phyloP scores from a whole-genome alignment of 2,113 vertebrate species.

The Ageneiosus marmoratus region DNA sequence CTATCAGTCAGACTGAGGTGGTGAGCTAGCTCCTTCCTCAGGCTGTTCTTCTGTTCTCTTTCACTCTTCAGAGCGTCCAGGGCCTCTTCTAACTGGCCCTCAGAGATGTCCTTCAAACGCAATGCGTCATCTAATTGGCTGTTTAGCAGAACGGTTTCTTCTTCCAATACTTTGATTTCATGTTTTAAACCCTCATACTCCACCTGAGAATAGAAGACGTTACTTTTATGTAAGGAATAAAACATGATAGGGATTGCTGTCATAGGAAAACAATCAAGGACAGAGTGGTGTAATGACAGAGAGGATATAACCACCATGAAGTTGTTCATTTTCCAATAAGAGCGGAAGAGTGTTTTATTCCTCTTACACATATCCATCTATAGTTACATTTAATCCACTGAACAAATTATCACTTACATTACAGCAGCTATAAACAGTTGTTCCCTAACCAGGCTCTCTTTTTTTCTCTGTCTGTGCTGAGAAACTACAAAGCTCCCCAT shows the following conservation, averaged over 20 bases:
- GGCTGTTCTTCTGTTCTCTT: slow-evolving; percentile 92
- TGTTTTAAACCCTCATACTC: slow-evolving; percentile 98
- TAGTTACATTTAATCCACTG: not conserved
- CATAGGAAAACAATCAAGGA: not conserved
- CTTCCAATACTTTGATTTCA: slow-evolving; percentile 95
- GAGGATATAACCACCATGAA: not conserved
- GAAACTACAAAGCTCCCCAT: not conserved
- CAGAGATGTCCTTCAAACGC: slow-evolving; percentile 92
- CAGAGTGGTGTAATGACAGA: not conserved
- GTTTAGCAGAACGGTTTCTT: slow-evolving; percentile 94
- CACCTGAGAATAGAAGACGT: slow-evolving; percentile 74
- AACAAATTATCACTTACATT: no score
- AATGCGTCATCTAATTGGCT: slow-evolving; percentile 96
- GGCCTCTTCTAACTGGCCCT: slow-evolving; percentile 92
- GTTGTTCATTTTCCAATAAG: not conserved
- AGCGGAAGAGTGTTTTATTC: not conserved
- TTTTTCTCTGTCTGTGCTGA: no score
- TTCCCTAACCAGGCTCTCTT: no score
- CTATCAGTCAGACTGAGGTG: slow-evolving; percentile 89
- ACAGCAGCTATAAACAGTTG: no score
- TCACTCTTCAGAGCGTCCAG: slow-evolving; percentile 92
- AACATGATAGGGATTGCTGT: not conserved
- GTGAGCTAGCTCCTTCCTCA: slow-evolving; percentile 93
- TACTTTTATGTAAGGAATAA: not conserved
- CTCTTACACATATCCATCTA: not conserved